Conservation (phyloP, 2,888 invertebrate genomes). For the Orthonychiurus folsomi region DNA sequence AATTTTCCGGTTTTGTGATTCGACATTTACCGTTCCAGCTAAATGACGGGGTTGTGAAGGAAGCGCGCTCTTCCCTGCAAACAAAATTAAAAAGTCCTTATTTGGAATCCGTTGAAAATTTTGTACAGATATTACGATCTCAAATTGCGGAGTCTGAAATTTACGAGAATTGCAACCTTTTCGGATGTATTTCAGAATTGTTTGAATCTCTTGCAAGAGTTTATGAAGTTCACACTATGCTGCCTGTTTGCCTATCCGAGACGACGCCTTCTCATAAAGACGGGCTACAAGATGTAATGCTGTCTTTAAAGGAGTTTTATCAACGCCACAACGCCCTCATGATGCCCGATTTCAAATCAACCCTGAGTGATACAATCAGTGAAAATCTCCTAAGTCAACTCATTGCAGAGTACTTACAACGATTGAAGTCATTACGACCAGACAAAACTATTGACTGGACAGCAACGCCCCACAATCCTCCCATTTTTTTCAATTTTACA, state of each 20-base stretch:
- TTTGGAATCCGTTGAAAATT: no score
- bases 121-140: background rate
- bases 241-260: background rate
- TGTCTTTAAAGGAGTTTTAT: background rate
- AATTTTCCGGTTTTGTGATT: background rate
- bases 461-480: background rate
- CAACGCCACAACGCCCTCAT: background rate
- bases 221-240: background rate
- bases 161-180: background rate
- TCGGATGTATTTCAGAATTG: background rate
- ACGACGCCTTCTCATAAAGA: background rate
- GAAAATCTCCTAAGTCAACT: background rate
- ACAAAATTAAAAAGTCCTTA: no score
- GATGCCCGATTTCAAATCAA: background rate
- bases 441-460: background rate
- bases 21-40: constrained; percentile 1
- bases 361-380: background rate
- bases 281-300: background rate
- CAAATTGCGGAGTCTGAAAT: background rate
- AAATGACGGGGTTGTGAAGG: background rate
- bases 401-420: background rate
- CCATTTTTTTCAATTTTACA: background rate
- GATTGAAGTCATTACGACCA: background rate
- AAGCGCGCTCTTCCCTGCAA: background rate
- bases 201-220: constrained; percentile 2